Evolutionary conservation across 2,888 invertebrate genomes (phyloP).

Genomic region (Temnothorax rugatulus): DNA sequence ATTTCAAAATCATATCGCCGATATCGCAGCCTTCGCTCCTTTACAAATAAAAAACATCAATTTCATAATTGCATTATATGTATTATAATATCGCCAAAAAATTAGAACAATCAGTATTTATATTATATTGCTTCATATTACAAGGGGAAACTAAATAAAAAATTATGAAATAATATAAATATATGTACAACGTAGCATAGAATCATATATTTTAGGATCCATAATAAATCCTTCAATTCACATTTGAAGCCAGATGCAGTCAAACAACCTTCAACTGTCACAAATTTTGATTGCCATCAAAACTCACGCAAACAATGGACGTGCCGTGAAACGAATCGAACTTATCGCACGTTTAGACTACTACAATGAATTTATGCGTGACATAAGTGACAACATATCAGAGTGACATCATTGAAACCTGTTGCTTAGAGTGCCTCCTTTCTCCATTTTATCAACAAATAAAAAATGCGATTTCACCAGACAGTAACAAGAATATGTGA

Average conservation of each 20-base stretch:
- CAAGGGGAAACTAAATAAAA: constrained; percentile 10
- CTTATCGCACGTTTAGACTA: constrained; percentile 8
- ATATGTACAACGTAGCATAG: constrained; percentile 1
- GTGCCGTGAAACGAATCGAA: not conserved
- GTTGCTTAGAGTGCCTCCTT: not conserved
- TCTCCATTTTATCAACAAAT: not conserved
- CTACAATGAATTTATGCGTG: constrained; percentile 15
- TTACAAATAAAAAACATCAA: not conserved
- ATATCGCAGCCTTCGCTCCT: not conserved
- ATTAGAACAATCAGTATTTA: constrained; percentile 16
- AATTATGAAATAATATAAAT: constrained; percentile 27
- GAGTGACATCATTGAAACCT: not conserved
- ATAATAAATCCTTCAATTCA: not conserved
- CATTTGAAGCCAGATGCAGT: not conserved
- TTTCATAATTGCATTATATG: not conserved
- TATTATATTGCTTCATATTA: constrained; percentile 6
- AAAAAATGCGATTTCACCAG: constrained; percentile 2
- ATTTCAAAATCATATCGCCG: not conserved
- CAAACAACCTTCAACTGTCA: not conserved
- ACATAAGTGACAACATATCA: not conserved
- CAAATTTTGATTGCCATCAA: not conserved
- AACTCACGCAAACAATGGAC: not conserved
- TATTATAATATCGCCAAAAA: constrained; percentile 11
- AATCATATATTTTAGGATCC: constrained; percentile 7
- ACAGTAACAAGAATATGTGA: constrained; percentile 15